phyloP scores from a whole-genome alignment of 1,140 invertebrate species.

The Neodiprion lecontei region DNA sequence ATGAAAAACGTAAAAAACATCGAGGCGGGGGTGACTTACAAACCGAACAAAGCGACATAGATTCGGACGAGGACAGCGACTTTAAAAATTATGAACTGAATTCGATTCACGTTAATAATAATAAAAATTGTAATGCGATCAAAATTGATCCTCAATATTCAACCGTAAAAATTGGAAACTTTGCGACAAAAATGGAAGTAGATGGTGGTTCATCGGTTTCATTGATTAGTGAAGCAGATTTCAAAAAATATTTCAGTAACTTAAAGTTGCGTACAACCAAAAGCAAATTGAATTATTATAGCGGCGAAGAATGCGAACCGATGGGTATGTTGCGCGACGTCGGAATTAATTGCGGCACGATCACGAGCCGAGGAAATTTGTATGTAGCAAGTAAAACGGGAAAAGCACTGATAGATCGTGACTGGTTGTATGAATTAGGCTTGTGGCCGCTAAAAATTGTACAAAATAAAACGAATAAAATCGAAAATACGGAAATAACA shows the following conservation, averaged over 20 bases:
- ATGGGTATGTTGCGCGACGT: slow-evolving; percentile 13
- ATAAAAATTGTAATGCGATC: slow-evolving; percentile 1
- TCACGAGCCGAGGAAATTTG: slow-evolving; percentile 8
- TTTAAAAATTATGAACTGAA: neutral
- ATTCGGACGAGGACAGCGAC: slow-evolving; percentile 2
- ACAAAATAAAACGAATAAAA: neutral
- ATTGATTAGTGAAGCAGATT: slow-evolving; percentile 15
- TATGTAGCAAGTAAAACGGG: slow-evolving; percentile 17
- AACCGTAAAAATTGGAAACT: slow-evolving; percentile 12
- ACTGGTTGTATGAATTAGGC: slow-evolving; percentile 10
- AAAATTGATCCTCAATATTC: slow-evolving; percentile 16
- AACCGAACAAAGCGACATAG: neutral
- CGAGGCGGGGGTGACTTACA: slow-evolving; percentile 9
- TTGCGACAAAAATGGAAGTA: slow-evolving; percentile 14
- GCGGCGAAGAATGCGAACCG: slow-evolving; percentile 17
- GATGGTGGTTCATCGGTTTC: slow-evolving; percentile 16
- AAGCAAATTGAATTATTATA: slow-evolving; percentile 10
- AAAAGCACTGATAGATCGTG: slow-evolving; percentile 12
- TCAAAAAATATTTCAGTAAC: slow-evolving; percentile 3
- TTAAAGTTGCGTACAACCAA: neutral
- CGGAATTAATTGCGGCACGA: slow-evolving; percentile 13
- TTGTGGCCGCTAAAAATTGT: slow-evolving; percentile 10
- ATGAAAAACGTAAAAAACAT: slow-evolving; percentile 11
- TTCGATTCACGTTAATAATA: slow-evolving; percentile 6
- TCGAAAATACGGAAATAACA: too few relatives aligned